Evolutionary conservation across 2,888 invertebrate species (phyloP).

Genomic region (Buathra laborator): DNA sequence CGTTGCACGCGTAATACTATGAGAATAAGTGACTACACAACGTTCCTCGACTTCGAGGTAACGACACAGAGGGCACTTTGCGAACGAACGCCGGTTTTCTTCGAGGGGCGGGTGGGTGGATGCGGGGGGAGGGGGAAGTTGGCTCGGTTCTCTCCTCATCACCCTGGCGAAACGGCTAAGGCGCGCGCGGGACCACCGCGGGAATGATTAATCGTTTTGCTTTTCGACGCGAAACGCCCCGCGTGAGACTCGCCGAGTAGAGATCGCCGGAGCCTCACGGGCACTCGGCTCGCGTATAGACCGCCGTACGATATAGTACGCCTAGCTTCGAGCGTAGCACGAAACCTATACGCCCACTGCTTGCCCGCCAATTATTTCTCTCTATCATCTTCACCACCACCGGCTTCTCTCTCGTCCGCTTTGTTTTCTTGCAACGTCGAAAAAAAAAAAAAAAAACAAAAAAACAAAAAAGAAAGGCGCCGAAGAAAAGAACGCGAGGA

Average conservation of each 20-base stretch:
- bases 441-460: neutral
- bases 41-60: constrained; percentile 27
- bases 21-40: constrained; percentile 22
- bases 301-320: constrained; percentile 11
- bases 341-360: constrained; percentile 58
- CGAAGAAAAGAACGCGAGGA: neutral
- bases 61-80: constrained; percentile 41
- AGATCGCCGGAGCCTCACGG: constrained; percentile 22
- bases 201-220: constrained; percentile 74
- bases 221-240: constrained; percentile 72
- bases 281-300: constrained; percentile 35
- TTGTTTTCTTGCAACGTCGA: constrained; percentile 7
- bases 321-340: constrained; percentile 42
- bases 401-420: constrained; percentile 3
- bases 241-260: constrained; percentile 24
- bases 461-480: constrained; percentile 3
- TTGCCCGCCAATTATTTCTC: constrained; percentile 64
- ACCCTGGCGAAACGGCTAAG: constrained; percentile 40
- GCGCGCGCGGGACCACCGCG: constrained; percentile 54
- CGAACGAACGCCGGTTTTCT: constrained; percentile 23
- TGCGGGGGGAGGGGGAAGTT: constrained; percentile 8
- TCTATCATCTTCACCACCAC: constrained; percentile 37
- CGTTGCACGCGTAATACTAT: constrained; percentile 17
- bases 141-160: constrained; percentile 40
- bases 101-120: neutral